Percentiles rank a stretch among this genome's conserved stretches.
These are phyloP conservation scores for Drosophila jambulina DNA, from an alignment of 1,140 invertebrate genomes.

Conservation along the genomic window DNA sequence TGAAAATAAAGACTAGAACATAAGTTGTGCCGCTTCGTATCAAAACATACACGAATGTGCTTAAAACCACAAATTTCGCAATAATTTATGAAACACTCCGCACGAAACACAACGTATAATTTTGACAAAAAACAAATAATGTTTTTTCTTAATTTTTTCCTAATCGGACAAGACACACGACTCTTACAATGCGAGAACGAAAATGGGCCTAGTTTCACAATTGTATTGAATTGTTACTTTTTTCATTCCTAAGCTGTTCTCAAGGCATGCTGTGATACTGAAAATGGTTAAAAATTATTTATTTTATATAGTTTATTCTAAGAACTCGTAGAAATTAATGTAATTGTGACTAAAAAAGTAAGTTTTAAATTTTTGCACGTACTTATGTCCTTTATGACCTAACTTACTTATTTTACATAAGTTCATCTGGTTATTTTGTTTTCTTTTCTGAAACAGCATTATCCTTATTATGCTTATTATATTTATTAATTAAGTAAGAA, in stretches of 20 bases:
- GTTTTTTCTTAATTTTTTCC: constrained; percentile 16
- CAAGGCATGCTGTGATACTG: constrained; percentile 3
- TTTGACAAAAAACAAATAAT: constrained; percentile 12
- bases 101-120: constrained; percentile 14
- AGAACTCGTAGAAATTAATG: neutral
- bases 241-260: neutral
- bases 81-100: constrained; percentile 7
- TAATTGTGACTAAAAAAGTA: neutral
- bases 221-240: neutral
- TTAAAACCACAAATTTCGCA: neutral
- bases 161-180: constrained; percentile 21
- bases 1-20: neutral
- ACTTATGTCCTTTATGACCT: neutral
- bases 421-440: neutral
- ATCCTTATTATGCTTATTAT: no score
- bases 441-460: no score
- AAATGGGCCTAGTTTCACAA: neutral
- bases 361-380: rapidly evolving
- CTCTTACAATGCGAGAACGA: constrained; percentile 1
- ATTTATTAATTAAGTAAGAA: neutral
- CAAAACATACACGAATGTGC: neutral
- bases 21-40: neutral
- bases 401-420: neutral
- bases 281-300: neutral
- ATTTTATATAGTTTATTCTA: neutral